Percentiles rank a stretch among this genome's conserved stretches.
These are phyloP conservation scores for Watsonalla binaria DNA, from an alignment of 2,888 invertebrate species.

Conservation along the genomic window DNA sequence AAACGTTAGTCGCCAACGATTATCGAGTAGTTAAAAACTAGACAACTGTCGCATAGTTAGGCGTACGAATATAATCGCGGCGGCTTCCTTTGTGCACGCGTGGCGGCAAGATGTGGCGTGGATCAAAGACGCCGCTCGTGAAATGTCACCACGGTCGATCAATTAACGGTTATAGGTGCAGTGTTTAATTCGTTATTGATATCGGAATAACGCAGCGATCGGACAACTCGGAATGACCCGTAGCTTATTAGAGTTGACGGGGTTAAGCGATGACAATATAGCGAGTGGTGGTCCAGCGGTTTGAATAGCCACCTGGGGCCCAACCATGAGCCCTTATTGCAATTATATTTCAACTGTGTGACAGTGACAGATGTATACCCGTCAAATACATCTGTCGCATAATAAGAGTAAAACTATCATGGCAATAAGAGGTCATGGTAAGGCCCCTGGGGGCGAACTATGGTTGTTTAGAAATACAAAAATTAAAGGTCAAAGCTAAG, in stretches of 20 bases:
- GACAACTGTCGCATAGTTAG: conserved; percentile 71
- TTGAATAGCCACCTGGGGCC: too few species aligned
- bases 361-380: too few species aligned
- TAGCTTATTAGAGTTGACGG: conserved; percentile 43
- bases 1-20: conserved; percentile 35
- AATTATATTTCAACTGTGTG: too few species aligned
- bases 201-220: conserved; percentile 45
- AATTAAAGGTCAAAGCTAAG: too few species aligned
- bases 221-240: conserved; percentile 40
- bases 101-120: conserved; percentile 43
- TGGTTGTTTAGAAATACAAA: too few species aligned
- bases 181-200: conserved; percentile 64
- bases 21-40: conserved; percentile 48
- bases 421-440: too few species aligned
- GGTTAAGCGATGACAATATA: conserved; percentile 16
- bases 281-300: not conserved
- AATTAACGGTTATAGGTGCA: conserved; percentile 59
- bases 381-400: too few species aligned
- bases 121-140: conserved; percentile 64
- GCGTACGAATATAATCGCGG: conserved; percentile 73
- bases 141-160: conserved; percentile 75
- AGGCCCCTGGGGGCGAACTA: too few species aligned
- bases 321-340: too few species aligned
- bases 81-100: conserved; percentile 58
- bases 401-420: too few species aligned